Base-by-base conservation (phyloP, 2,888 invertebrate genomes). In the Pterostichus niger region DNA sequence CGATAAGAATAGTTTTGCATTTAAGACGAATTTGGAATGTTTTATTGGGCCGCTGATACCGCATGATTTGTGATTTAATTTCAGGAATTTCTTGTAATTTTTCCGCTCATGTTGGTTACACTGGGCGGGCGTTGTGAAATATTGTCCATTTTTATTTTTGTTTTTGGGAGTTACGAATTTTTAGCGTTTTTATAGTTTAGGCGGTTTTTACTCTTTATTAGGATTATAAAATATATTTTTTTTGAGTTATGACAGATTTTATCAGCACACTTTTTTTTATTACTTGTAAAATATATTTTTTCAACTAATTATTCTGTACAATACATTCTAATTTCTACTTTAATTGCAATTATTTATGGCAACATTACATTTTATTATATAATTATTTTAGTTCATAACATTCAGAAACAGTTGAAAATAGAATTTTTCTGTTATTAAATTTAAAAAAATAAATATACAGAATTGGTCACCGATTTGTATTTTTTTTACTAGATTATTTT, bases 41-140 rank as follows among this genome's bases (percentile, higher is more conserved):
- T 81, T 71, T 71, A 81, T 73, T 81, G 71, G 35, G n/a, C 17
- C 73, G 15, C 24, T 71, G 81, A 81, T 81, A 81, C 35, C 71
- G 56, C 40, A 52, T 81, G 81, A 81, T 81, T 81, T 81, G 81
- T 81, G 71, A 81, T 81, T 81, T 81, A 81, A 81, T 81, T 81
- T 81, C 31, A 71, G 71, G 71, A 56, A 71, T 68, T 80, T 54
- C 61, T 78, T 17, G 56, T 56, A 56, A 56, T 56, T 78, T 68
- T 10, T 35, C 54, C 52, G 13, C 52, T 64, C 31, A 24, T 64
- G 64, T 64, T 64, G 64, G 17, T 2, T 11, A 7, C 33, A 75
- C 31, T 49, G 75, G 49, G 75, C 68, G 68, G 49, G 24, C 33
- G 33, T 3, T 33, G 64, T 49, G 75, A 52, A 52, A 54, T 75